Evolutionary conservation across 2,113 vertebrate species (phyloP).

Genomic region (Tetrao urogallus): DNA sequence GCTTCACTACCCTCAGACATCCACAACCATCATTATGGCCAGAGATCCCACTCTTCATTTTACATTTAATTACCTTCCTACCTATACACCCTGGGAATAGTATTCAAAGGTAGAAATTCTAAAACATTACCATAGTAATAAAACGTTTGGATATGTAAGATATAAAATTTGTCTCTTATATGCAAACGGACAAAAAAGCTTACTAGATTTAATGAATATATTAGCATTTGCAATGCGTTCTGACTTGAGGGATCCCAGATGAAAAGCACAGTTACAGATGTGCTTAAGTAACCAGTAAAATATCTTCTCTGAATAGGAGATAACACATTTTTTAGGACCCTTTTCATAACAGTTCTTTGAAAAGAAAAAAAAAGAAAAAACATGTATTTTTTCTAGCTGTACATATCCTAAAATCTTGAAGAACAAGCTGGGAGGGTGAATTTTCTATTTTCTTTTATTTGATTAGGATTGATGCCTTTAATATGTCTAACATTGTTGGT

Average conservation of each 20-base stretch:
- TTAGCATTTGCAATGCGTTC: background rate
- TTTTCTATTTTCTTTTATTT: background rate
- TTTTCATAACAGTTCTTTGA: background rate
- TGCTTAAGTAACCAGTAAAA: background rate
- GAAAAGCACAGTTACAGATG: background rate
- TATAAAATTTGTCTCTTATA: background rate
- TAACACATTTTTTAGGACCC: background rate
- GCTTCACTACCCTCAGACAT: conserved; percentile 45
- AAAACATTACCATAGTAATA: background rate
- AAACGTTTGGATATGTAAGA: background rate
- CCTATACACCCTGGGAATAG: background rate
- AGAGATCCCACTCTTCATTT: background rate
- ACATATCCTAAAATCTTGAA: background rate
- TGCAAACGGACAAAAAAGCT: background rate
- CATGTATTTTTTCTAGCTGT: background rate
- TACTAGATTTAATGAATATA: background rate
- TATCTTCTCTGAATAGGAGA: background rate
- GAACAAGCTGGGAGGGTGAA: background rate
- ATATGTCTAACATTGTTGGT: conserved; percentile 29
- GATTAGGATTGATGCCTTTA: conserved; percentile 24
- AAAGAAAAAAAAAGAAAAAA: background rate
- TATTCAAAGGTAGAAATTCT: background rate
- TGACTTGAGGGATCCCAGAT: background rate
- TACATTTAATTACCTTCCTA: background rate
- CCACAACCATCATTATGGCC: background rate